Conservation (phyloP, 2,113 vertebrate genomes). For the Chionomys nivalis region DNA sequence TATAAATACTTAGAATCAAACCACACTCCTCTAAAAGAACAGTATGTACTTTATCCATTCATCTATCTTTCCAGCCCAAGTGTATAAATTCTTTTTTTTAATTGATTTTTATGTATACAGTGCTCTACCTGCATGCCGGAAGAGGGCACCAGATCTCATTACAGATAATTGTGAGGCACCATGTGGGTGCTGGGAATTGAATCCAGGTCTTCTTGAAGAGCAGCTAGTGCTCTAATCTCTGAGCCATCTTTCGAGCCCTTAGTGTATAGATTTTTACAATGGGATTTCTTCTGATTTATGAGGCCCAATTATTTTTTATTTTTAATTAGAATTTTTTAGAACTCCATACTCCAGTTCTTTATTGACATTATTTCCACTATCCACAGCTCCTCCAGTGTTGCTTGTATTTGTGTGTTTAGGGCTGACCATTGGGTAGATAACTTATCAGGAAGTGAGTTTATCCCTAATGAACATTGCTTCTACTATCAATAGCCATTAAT, state of each 20-base stretch:
- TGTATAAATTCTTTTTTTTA: not conserved
- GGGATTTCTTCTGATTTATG: not conserved
- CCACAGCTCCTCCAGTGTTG: not conserved
- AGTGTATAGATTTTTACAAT: not conserved
- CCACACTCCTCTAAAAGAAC: not conserved
- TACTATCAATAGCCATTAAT: not conserved
- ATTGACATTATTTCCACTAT: not conserved
- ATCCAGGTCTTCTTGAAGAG: not conserved
- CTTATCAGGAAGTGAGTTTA: not conserved
- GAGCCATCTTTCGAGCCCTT: not conserved
- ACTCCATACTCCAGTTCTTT: not conserved
- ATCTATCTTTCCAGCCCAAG: not conserved
- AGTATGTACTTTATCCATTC: too few relatives aligned
- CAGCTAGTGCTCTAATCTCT: not conserved
- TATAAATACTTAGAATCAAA: not conserved
- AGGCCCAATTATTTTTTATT: not conserved
- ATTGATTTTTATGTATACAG: too few relatives aligned
- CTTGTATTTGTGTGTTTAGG: not conserved
- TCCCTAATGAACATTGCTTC: not conserved
- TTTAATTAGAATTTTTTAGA: not conserved
- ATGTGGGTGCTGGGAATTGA: too few relatives aligned
- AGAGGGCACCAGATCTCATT: too few relatives aligned
- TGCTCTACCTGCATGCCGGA: too few relatives aligned
- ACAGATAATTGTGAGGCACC: too few relatives aligned
- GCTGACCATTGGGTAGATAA: not conserved